A percentile compares a stretch with the other conserved stretches of the same genome.
These are phyloP conservation scores for Montipora efflorescens DNA, from an alignment of 64 coral and sea anemone species.

Conservation along the genomic window DNA sequence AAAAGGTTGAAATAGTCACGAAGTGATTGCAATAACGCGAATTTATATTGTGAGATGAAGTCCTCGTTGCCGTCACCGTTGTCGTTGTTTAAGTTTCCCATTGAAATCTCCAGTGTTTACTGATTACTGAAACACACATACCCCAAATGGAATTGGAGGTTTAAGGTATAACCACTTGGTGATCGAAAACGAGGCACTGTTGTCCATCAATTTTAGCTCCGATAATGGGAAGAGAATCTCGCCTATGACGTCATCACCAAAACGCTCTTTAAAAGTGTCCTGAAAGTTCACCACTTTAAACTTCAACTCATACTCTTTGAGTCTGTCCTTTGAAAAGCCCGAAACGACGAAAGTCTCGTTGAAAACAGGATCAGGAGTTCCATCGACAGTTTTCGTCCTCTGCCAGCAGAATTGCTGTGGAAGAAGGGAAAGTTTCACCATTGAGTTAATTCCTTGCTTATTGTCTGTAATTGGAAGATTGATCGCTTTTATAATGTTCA, in stretches of 20 bases:
- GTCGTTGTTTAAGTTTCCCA: too few relatives aligned
- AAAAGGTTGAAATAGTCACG: too few relatives aligned
- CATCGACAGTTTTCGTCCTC: slow-evolving; percentile 78
- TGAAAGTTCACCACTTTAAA: slow-evolving; percentile 86
- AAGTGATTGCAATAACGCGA: too few relatives aligned
- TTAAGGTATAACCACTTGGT: slow-evolving; percentile 87
- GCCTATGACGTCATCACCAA: slow-evolving; percentile 94
- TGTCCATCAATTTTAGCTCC: slow-evolving; percentile 75
- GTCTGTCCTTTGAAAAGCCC: slow-evolving; percentile 91
- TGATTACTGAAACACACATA: not conserved
- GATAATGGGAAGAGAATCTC: slow-evolving; percentile 89
- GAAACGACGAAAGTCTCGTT: slow-evolving; percentile 98
- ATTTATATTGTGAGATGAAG: too few relatives aligned
- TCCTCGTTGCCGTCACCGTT: too few relatives aligned
- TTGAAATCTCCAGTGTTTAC: not conserved
- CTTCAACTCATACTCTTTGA: slow-evolving; percentile 84
- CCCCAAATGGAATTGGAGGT: slow-evolving; percentile 10
- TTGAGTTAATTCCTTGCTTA: slow-evolving; percentile 75
- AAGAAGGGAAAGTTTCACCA: slow-evolving; percentile 85
- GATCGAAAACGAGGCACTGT: slow-evolving; percentile 79
- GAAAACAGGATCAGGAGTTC: slow-evolving; percentile 77
- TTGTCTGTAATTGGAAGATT: slow-evolving; percentile 74
- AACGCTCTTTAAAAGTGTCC: slow-evolving; percentile 81
- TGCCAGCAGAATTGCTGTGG: slow-evolving; percentile 99
- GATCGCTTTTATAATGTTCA: slow-evolving; percentile 83